phyloP scores from a whole-genome alignment of 1,140 invertebrate genomes.

The Saccostrea echinata region DNA sequence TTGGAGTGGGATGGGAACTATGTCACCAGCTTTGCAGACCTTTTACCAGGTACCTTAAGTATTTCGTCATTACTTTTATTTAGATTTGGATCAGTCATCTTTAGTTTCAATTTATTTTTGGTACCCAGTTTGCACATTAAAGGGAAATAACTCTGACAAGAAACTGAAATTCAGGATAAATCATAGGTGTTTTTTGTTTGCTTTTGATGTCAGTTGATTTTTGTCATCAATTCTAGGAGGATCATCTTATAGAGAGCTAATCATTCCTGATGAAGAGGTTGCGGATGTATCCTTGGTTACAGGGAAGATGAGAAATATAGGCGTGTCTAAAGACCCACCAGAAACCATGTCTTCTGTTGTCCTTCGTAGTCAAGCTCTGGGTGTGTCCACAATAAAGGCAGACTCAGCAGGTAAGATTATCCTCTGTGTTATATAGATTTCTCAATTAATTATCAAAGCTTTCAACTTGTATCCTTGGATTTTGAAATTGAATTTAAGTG shows the following conservation, averaged over 20 bases:
- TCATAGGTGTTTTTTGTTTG: background rate
- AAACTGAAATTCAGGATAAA: background rate
- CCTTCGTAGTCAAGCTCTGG: constrained; percentile 63
- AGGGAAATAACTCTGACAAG: background rate
- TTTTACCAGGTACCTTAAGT: constrained; percentile 83
- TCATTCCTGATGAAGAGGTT: constrained; percentile 48
- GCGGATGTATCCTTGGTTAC: constrained; percentile 78
- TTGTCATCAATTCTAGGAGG: constrained; percentile 13
- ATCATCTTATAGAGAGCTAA: background rate
- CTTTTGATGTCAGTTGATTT: background rate
- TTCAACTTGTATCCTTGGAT: too few species aligned
- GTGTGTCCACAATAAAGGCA: constrained; percentile 63
- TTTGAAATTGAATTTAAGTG: too few species aligned
- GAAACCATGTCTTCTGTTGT: constrained; percentile 61
- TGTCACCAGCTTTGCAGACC: constrained; percentile 88
- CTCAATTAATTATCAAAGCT: too few species aligned
- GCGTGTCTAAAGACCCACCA: constrained; percentile 57
- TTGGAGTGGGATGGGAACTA: constrained; percentile 84
- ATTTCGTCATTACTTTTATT: background rate
- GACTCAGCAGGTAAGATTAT: constrained; percentile 67
- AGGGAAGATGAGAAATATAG: constrained; percentile 71
- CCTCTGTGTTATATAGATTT: too few species aligned
- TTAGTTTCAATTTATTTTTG: too few species aligned
- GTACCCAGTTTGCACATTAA: too few species aligned
- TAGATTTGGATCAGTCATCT: too few species aligned